phyloP scores from a whole-genome alignment of 2,113 vertebrate species.

The Lethenteron camtschaticum region DNA sequence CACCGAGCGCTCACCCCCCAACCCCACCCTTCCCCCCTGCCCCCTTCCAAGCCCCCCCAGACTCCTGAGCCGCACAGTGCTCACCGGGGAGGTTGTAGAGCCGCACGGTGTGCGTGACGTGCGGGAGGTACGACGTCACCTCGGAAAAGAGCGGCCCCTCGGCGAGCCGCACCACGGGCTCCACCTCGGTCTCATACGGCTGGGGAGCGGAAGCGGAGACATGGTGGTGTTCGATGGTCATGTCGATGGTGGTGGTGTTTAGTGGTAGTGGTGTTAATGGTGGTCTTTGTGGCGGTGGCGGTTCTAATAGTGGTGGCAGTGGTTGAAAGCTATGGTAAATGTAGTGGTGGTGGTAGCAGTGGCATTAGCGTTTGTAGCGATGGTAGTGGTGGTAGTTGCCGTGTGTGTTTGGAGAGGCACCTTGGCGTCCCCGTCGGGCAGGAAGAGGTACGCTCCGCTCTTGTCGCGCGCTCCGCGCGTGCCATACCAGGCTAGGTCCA shows the following conservation, averaged over 20 bases:
- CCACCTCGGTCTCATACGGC: conserved; percentile 31
- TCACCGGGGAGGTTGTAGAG: conserved; percentile 53
- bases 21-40: too few species aligned
- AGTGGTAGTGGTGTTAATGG: too few species aligned
- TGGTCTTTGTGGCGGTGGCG: too few species aligned
- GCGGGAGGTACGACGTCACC: conserved; percentile 41
- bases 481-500: conserved; percentile 61
- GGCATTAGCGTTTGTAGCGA: too few species aligned
- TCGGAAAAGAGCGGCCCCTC: conserved; percentile 55
- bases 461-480: conserved; percentile 80
- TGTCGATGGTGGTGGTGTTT: too few species aligned
- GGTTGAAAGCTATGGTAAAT: too few species aligned
- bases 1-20: too few species aligned
- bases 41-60: neutral
- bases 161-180: conserved; percentile 37
- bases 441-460: conserved; percentile 85
- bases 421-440: conserved; percentile 69
- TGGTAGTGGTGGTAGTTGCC: too few species aligned
- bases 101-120: conserved; percentile 42
- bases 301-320: too few species aligned
- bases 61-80: conserved; percentile 6
- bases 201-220: conserved; percentile 15
- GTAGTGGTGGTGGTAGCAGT: too few species aligned
- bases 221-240: too few species aligned
- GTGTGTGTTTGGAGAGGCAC: conserved; percentile 19